These are phyloP conservation scores for Hipposideros armiger DNA, from an alignment of 2,113 vertebrate genomes.

Conservation along the genomic window DNA sequence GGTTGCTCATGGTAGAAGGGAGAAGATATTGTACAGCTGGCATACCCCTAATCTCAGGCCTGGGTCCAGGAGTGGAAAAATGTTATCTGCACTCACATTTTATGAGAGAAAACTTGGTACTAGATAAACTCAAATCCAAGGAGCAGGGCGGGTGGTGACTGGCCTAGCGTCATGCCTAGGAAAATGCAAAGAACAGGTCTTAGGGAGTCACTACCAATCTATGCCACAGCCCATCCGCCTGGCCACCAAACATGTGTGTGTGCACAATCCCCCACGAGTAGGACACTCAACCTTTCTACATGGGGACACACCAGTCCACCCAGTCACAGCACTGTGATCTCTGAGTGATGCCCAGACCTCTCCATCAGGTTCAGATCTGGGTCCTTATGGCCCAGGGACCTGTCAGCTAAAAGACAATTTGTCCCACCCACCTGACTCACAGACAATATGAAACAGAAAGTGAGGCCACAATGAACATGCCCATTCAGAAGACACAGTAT, in stretches of 20 bases:
- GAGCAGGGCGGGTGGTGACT: background rate
- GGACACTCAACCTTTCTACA: background rate
- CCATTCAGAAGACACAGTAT: background rate
- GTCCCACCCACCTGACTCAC: background rate
- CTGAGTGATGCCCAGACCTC: background rate
- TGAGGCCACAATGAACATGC: rapidly evolving
- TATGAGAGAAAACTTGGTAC: background rate
- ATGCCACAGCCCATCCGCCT: background rate
- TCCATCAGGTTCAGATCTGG: background rate
- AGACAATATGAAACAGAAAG: background rate
- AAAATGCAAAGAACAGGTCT: background rate
- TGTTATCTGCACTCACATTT: background rate
- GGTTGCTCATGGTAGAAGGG: background rate
- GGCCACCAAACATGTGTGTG: background rate
- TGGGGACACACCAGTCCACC: background rate
- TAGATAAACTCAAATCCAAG: background rate
- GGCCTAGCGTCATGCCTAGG: background rate
- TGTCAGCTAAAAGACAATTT: background rate
- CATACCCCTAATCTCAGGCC: background rate
- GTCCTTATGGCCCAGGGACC: background rate
- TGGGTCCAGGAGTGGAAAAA: background rate
- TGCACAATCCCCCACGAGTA: rapidly evolving
- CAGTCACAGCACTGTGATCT: background rate
- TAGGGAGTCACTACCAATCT: background rate
- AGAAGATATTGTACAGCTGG: background rate